These are phyloP conservation scores for Crossaster papposus DNA, from an alignment of 53 echinoderm and acorn worm species.

Conservation along the genomic window DNA sequence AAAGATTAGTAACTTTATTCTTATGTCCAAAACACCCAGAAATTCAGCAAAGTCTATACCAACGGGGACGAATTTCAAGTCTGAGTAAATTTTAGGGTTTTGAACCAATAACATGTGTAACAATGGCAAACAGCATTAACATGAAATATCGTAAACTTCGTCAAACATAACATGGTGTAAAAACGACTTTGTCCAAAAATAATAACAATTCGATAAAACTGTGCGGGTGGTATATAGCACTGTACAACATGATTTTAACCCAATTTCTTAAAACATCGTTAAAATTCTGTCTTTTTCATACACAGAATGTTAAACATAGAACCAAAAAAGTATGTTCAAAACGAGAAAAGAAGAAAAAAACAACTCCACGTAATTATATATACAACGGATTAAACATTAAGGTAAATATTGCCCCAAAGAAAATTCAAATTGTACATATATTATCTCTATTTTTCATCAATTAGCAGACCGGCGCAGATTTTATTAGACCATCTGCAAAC, in stretches of 20 bases:
- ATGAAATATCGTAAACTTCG: no score
- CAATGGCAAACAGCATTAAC: no score
- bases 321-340: neutral
- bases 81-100: no score
- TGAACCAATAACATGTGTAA: no score
- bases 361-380: neutral
- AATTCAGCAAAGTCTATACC: no score
- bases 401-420: conserved; percentile 21
- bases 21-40: no score
- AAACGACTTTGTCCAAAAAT: neutral
- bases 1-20: no score
- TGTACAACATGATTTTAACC: neutral
- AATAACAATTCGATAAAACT: neutral
- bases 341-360: neutral
- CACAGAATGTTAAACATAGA: neutral
- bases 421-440: conserved; percentile 56
- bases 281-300: neutral
- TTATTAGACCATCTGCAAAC: neutral
- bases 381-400: neutral
- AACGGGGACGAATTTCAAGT: no score
- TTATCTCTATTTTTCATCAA: neutral
- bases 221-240: neutral
- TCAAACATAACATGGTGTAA: no score
- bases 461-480: neutral
- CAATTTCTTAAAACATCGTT: neutral